Evolutionary conservation across 92 coral and sea anemone genomes (phyloP).

Genomic region (Siderastrea siderea): DNA sequence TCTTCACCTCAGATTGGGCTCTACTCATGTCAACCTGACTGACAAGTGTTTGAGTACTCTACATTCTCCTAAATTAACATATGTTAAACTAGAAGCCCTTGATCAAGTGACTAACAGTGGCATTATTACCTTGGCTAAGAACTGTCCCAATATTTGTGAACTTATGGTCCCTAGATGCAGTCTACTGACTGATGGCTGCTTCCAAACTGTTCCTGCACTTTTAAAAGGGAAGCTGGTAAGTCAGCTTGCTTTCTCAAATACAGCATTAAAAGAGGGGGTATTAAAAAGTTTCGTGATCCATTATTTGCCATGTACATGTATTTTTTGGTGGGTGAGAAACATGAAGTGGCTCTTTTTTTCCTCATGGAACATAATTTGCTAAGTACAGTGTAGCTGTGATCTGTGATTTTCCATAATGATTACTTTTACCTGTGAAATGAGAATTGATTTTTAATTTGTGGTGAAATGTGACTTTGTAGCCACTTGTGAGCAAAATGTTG

Average conservation of each 20-base stretch:
- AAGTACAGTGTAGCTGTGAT: too few species aligned
- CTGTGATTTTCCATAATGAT: too few species aligned
- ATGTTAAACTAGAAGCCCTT: constrained; percentile 64
- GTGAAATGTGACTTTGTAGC: too few species aligned
- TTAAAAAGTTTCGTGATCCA: not conserved
- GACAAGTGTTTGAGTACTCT: constrained; percentile 68
- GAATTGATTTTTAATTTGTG: too few species aligned
- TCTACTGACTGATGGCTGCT: constrained; percentile 64
- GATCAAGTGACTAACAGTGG: constrained; percentile 70
- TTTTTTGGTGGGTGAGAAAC: too few species aligned
- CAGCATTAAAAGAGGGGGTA: not conserved
- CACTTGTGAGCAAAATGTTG: too few species aligned
- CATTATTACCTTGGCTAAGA: constrained; percentile 69
- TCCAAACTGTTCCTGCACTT: constrained; percentile 59
- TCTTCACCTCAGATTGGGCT: constrained; percentile 55
- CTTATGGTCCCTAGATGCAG: constrained; percentile 73
- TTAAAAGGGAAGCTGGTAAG: constrained; percentile 76
- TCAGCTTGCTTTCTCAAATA: not conserved
- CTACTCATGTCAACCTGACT: constrained; percentile 41
- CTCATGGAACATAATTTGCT: too few species aligned
- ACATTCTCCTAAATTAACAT: constrained; percentile 59
- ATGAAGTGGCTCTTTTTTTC: too few species aligned
- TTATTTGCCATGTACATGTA: too few species aligned
- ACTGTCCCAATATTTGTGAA: constrained; percentile 80
- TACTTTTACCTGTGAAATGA: too few species aligned